Conservation (phyloP, 2,888 invertebrate species). For the Chloroclystis v-ata region DNA sequence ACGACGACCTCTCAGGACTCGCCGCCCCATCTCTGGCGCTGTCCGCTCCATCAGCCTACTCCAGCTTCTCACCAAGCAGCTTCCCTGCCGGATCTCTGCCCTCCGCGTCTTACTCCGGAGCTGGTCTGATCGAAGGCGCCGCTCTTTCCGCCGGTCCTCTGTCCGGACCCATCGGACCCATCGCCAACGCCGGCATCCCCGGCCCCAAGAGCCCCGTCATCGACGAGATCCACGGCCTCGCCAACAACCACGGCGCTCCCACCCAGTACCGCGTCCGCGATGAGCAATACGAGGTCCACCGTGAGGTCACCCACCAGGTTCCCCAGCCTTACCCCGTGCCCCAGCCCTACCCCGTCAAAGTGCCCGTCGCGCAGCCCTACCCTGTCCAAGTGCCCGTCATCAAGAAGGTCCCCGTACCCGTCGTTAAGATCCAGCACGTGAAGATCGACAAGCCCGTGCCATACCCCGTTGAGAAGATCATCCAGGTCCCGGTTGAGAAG, state of each 20-base stretch:
- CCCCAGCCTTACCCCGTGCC: slow-evolving; percentile 76
- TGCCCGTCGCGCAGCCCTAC: slow-evolving; percentile 79
- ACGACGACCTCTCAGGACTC: slow-evolving; percentile 25
- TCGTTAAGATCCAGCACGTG: slow-evolving; percentile 76
- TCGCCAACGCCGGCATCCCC: slow-evolving; percentile 41
- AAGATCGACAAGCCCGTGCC: slow-evolving; percentile 78
- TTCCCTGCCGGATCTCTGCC: slow-evolving; percentile 66
- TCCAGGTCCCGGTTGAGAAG: slow-evolving; percentile 76
- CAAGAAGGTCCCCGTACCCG: slow-evolving; percentile 75
- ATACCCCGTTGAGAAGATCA: slow-evolving; percentile 78
- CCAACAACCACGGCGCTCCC: slow-evolving; percentile 62
- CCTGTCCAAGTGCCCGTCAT: slow-evolving; percentile 76
- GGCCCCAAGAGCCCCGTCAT: slow-evolving; percentile 63
- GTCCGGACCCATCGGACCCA: slow-evolving; percentile 19
- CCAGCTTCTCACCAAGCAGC: slow-evolving; percentile 66
- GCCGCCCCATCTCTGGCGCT: slow-evolving; percentile 13
- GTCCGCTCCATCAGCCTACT: slow-evolving; percentile 21
- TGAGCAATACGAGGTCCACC: slow-evolving; percentile 61
- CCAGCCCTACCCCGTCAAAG: slow-evolving; percentile 71
- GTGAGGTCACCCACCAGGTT: slow-evolving; percentile 73
- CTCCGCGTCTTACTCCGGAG: slow-evolving; percentile 59
- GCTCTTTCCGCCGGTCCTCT: slow-evolving; percentile 19
- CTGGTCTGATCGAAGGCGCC: slow-evolving; percentile 26
- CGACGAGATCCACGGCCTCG: slow-evolving; percentile 61
- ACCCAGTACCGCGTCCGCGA: slow-evolving; percentile 63